These are phyloP conservation scores for Mamestra brassicae DNA, from an alignment of 2,888 invertebrate genomes.

Conservation along the genomic window DNA sequence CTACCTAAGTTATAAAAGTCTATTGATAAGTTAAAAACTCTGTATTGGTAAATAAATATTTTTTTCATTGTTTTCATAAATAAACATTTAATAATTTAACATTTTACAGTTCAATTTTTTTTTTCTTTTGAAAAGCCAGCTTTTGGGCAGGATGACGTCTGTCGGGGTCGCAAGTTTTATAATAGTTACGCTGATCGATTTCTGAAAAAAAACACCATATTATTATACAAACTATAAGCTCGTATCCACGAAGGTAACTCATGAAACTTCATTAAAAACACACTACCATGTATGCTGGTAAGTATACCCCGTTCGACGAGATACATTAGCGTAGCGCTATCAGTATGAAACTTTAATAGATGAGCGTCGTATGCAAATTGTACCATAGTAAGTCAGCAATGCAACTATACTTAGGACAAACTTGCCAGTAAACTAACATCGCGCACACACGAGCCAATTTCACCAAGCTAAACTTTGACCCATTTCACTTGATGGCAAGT, in stretches of 20 bases:
- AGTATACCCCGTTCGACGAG: neutral
- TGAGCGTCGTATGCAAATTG: conserved; percentile 44
- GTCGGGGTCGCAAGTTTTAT: too few species aligned
- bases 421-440: conserved; percentile 27
- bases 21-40: too few species aligned
- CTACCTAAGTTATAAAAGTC: too few species aligned
- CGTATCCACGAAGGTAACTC: neutral
- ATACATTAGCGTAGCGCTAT: conserved; percentile 27
- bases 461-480: conserved; percentile 35
- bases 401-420: conserved; percentile 38
- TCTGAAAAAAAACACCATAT: too few species aligned
- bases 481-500: conserved; percentile 41
- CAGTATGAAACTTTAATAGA: conserved; percentile 42
- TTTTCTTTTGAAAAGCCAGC: too few species aligned
- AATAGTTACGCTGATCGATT: too few species aligned
- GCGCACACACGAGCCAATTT: conserved; percentile 43
- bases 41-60: too few species aligned
- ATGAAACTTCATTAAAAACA: neutral
- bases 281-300: neutral
- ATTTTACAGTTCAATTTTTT: too few species aligned
- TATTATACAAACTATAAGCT: too few species aligned
- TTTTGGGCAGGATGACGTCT: too few species aligned
- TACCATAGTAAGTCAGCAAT: conserved; percentile 45
- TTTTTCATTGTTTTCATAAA: too few species aligned
- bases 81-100: too few species aligned